Evolutionary conservation across 2,888 invertebrate species (phyloP).

Genomic region (Dorcus hopei): DNA sequence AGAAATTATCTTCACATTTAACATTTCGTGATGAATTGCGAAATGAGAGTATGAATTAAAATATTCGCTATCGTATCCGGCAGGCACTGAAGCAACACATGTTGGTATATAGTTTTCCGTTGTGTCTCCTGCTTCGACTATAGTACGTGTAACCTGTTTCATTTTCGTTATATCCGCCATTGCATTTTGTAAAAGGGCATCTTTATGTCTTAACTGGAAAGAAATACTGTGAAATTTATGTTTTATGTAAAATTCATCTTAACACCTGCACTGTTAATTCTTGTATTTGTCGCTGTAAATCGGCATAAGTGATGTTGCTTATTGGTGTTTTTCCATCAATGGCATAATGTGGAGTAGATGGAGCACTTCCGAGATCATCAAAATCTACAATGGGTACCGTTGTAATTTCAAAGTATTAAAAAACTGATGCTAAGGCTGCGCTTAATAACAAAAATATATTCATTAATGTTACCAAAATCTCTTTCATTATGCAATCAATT

Average conservation of each 20-base stretch:
- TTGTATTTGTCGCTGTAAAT: conserved; percentile 46
- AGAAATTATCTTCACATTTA: conserved; percentile 58
- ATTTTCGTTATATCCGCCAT: conserved; percentile 60
- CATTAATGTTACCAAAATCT: too few species aligned
- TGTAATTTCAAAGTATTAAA: not conserved
- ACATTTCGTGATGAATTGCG: conserved; percentile 92
- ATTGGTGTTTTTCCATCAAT: conserved; percentile 49
- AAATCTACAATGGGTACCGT: conserved; percentile 45
- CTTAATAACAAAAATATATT: too few species aligned
- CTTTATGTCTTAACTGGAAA: conserved; percentile 59
- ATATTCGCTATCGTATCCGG: conserved; percentile 71
- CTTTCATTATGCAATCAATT: too few species aligned
- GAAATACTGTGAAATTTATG: conserved; percentile 37
- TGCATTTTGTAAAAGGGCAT: conserved; percentile 58
- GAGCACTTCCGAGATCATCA: conserved; percentile 51
- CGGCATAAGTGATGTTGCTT: conserved; percentile 44
- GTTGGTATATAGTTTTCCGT: conserved; percentile 29
- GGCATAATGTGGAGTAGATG: conserved; percentile 49
- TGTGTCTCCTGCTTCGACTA: conserved; percentile 50
- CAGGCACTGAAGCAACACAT: conserved; percentile 51
- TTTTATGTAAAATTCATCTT: not conserved
- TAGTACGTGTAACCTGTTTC: conserved; percentile 57
- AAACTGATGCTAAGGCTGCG: too few species aligned
- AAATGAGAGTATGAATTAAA: conserved; percentile 86
- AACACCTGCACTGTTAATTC: conserved; percentile 43